phyloP scores from a whole-genome alignment of 2,888 invertebrate species.

The Tetropium fuscum region DNA sequence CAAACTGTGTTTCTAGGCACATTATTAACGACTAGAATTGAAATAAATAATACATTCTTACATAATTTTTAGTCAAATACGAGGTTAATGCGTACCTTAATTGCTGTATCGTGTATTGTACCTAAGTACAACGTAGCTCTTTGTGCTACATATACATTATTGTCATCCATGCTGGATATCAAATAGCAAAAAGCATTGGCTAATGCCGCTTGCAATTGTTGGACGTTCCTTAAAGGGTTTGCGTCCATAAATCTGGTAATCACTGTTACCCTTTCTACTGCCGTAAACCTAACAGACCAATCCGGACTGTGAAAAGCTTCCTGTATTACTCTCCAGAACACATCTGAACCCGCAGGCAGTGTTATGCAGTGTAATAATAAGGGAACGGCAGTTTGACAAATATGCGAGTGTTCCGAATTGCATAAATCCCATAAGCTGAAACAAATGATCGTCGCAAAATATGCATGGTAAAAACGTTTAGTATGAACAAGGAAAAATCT shows the following conservation, averaged over 20 bases:
- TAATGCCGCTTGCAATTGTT: conserved; percentile 89
- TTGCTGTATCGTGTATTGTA: conserved; percentile 90
- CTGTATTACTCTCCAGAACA: conserved; percentile 96
- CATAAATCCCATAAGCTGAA: conserved; percentile 91
- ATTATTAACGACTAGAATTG: conserved; percentile 81
- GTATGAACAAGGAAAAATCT: no score
- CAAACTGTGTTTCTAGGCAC: conserved; percentile 98
- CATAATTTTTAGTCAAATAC: conserved; percentile 7
- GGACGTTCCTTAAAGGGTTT: conserved; percentile 85
- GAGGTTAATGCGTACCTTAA: conserved; percentile 72
- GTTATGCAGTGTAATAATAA: conserved; percentile 95
- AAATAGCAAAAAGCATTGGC: conserved; percentile 98
- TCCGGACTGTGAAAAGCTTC: conserved; percentile 93
- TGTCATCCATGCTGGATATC: conserved; percentile 96
- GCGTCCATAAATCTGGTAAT: conserved; percentile 94
- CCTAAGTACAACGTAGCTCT: conserved; percentile 92
- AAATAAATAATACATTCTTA: neutral
- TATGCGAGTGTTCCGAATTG: conserved; percentile 93
- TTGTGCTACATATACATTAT: conserved; percentile 95
- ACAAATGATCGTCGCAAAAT: no score
- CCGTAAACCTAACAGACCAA: conserved; percentile 91
- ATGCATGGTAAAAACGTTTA: no score
- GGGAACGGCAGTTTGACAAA: conserved; percentile 92
- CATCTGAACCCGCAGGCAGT: conserved; percentile 92
- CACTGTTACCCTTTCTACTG: conserved; percentile 95